Evolutionary conservation across 2,888 invertebrate genomes (phyloP).

Genomic region (Suillia variegata): DNA sequence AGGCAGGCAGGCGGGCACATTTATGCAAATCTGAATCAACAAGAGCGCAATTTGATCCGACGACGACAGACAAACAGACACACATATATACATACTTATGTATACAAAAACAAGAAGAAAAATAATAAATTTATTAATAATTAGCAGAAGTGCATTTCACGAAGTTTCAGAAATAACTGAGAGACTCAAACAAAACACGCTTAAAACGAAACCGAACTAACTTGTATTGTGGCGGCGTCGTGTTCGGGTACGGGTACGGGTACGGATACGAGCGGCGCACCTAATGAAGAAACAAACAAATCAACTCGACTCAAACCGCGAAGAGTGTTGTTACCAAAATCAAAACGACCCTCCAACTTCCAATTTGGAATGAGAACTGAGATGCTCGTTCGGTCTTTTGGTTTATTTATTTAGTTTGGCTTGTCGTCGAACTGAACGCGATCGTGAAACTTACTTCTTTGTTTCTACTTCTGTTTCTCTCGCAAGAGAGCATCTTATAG

Average conservation of each 20-base stretch:
- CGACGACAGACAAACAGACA: background rate
- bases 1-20: no score
- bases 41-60: background rate
- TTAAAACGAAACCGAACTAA: slow-evolving; percentile 15
- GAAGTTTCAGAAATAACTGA: slow-evolving; percentile 35
- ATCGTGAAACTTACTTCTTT: no score
- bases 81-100: no score
- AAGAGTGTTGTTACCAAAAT: no score
- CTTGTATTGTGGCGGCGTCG: slow-evolving; percentile 15
- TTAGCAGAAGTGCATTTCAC: slow-evolving; percentile 23
- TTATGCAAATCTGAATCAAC: no score
- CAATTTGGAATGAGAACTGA: no score
- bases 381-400: no score
- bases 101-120: background rate
- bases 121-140: background rate
- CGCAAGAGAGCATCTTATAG: background rate
- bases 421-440: no score
- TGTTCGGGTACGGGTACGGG: no score
- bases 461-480: background rate
- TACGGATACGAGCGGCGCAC: no score
- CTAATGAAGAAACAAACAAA: slow-evolving; percentile 9
- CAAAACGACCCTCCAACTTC: no score
- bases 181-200: slow-evolving; percentile 15
- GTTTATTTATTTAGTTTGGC: no score
- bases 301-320: background rate